Evolutionary conservation across 2,888 invertebrate genomes (phyloP).

Genomic region (Nomada lathburiana): DNA sequence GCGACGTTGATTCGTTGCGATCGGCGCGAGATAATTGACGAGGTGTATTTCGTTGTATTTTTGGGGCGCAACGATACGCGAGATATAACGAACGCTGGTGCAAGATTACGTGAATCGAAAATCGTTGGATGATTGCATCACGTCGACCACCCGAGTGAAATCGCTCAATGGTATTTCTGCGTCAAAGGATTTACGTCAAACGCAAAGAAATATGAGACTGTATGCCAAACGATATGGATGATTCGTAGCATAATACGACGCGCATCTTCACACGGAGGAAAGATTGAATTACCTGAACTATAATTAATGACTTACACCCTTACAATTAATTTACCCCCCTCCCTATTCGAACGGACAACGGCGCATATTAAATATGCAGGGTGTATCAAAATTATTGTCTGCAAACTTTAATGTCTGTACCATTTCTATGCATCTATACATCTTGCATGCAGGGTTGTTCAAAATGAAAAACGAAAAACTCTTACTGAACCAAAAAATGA

Average conservation of each 20-base stretch:
- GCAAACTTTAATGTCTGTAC: too few relatives aligned
- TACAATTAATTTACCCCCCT: background rate
- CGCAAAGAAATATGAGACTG: conserved; percentile 20
- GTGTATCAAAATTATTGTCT: too few relatives aligned
- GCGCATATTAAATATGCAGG: too few relatives aligned
- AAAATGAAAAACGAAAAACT: too few relatives aligned
- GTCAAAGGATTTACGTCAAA: conserved; percentile 25
- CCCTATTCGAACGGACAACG: too few relatives aligned
- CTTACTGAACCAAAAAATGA: too few relatives aligned
- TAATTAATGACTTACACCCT: background rate
- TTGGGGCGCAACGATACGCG: too few relatives aligned
- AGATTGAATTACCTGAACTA: background rate
- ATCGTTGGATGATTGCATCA: conserved; percentile 33
- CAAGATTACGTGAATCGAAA: conserved; percentile 31
- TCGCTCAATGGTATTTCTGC: conserved; percentile 19
- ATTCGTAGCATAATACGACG: conserved; percentile 9
- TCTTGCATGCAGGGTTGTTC: too few relatives aligned
- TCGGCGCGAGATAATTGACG: too few relatives aligned
- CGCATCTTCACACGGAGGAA: background rate
- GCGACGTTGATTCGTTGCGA: too few relatives aligned
- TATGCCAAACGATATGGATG: background rate
- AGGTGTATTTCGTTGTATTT: too few relatives aligned
- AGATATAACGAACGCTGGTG: background rate
- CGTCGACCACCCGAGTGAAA: conserved; percentile 11
- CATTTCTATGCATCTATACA: too few relatives aligned